These are phyloP conservation scores for Sceloporus tristichus DNA, from an alignment of 2,113 vertebrate species.

Conservation along the genomic window DNA sequence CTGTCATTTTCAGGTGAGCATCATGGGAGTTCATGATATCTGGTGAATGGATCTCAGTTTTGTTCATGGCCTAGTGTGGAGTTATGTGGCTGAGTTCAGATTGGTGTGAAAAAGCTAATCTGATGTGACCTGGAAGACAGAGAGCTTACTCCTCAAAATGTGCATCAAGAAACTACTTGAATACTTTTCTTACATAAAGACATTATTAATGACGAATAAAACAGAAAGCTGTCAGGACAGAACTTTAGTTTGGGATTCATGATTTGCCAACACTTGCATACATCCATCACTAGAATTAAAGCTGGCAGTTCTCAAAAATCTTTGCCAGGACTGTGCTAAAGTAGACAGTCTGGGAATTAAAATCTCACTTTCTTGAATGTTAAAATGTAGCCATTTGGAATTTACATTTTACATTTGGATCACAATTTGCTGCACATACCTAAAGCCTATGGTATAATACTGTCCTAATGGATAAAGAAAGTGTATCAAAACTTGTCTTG, in stretches of 20 bases:
- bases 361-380: not conserved
- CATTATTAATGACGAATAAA: not conserved
- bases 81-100: not conserved
- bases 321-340: not conserved
- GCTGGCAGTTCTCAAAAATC: not conserved
- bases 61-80: not conserved
- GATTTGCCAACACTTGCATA: not conserved
- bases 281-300: not conserved
- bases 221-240: not conserved
- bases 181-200: not conserved
- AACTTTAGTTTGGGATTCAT: not conserved
- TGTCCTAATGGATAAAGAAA: slow-evolving; percentile 23
- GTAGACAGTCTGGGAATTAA: slow-evolving; percentile 6
- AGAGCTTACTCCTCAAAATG: not conserved
- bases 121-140: not conserved
- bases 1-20: not conserved
- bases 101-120: not conserved
- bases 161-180: not conserved
- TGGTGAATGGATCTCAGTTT: not conserved
- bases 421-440: slow-evolving; percentile 26
- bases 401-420: slow-evolving; percentile 13
- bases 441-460: slow-evolving; percentile 42
- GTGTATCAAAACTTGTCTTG: slow-evolving; percentile 33
- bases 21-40: not conserved
- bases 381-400: slow-evolving; percentile 26